Conservation (phyloP, 2,888 invertebrate species). For the Caradrina kadenii region DNA sequence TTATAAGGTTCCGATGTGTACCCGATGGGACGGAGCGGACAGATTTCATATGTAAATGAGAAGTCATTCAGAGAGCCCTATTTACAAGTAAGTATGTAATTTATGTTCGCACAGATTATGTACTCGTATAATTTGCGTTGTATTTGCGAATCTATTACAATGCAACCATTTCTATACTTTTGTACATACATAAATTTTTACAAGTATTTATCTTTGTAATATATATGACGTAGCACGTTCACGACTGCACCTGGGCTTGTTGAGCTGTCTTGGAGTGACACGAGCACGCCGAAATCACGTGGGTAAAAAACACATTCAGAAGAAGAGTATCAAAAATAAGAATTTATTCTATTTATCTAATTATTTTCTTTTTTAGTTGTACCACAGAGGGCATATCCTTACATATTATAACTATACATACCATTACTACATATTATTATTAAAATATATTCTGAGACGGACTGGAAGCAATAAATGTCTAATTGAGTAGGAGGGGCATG, state of each 20-base stretch:
- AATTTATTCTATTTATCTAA: too few relatives aligned
- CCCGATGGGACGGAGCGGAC: constrained; percentile 3
- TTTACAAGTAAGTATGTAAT: constrained; percentile 5
- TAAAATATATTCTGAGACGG: constrained; percentile 14
- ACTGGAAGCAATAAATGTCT: constrained; percentile 54
- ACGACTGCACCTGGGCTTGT: neutral
- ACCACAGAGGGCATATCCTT: too few relatives aligned
- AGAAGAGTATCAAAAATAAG: neutral
- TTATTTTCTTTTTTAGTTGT: too few relatives aligned
- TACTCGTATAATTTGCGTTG: neutral
- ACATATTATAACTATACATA: too few relatives aligned
- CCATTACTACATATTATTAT: neutral
- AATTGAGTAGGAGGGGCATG: constrained; percentile 32
- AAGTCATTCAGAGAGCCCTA: constrained; percentile 4
- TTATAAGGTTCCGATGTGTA: constrained; percentile 25
- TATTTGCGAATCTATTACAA: neutral
- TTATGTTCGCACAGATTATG: constrained; percentile 1
- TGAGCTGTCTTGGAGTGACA: neutral
- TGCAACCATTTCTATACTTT: neutral
- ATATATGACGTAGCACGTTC: neutral
- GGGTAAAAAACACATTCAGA: neutral
- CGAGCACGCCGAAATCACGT: neutral
- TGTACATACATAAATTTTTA: neutral
- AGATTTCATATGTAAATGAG: constrained; percentile 39
- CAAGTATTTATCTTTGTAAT: neutral